phyloP scores from a whole-genome alignment of 1,140 invertebrate species.

The Trichomalopsis sarcophagae region DNA sequence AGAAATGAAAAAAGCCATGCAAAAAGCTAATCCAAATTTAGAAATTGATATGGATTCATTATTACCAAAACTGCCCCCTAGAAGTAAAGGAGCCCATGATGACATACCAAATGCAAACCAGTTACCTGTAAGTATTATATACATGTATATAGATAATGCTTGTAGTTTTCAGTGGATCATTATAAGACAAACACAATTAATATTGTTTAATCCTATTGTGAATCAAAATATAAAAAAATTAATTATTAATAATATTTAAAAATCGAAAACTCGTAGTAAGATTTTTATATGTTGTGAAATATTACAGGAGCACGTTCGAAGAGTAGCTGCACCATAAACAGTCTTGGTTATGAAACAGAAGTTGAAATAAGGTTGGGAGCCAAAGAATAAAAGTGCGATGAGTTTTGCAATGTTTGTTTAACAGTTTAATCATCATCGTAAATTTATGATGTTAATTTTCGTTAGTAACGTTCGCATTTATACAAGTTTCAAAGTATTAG shows the following conservation, averaged over 20 bases:
- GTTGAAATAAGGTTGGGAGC: not conserved
- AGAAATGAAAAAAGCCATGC: slow-evolving; percentile 65
- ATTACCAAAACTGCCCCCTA: slow-evolving; percentile 58
- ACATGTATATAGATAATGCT: not conserved
- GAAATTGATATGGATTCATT: slow-evolving; percentile 59
- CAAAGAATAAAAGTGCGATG: slow-evolving; percentile 20
- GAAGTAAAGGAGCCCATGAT: slow-evolving; percentile 57
- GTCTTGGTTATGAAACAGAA: not conserved
- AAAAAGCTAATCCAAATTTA: slow-evolving; percentile 63
- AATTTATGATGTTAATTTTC: slow-evolving; percentile 10
- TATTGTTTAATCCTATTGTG: too few relatives aligned
- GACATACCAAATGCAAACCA: slow-evolving; percentile 53
- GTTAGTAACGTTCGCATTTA: not conserved
- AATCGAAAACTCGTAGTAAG: not conserved
- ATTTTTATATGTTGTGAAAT: slow-evolving; percentile 6
- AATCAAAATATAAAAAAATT: not conserved
- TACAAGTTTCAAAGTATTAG: slow-evolving; percentile 1
- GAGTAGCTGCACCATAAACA: slow-evolving; percentile 35
- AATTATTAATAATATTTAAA: not conserved
- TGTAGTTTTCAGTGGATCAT: not conserved
- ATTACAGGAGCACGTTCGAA: slow-evolving; percentile 48
- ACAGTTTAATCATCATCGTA: not conserved
- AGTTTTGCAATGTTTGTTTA: not conserved
- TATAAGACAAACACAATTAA: not conserved
- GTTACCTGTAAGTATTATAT: slow-evolving; percentile 54